Evolutionary conservation across 2,113 vertebrate genomes (phyloP).

Genomic region (Pongo abelii): DNA sequence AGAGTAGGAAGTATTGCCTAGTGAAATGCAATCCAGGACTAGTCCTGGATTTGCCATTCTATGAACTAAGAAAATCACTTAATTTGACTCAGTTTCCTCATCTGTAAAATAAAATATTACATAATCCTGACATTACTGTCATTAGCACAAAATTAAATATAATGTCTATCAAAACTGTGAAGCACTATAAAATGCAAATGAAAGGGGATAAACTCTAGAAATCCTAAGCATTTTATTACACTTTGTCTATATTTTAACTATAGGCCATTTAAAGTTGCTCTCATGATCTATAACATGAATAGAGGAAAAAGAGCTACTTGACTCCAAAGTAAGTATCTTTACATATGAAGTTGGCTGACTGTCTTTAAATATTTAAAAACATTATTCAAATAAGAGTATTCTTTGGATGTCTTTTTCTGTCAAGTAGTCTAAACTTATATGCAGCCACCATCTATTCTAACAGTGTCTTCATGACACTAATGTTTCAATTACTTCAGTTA

Average conservation of each 20-base stretch:
- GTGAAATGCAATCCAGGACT: not conserved
- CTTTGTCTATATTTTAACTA: slow-evolving; percentile 13
- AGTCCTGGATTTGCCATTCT: not conserved
- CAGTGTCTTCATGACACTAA: not conserved
- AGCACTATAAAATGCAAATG: not conserved
- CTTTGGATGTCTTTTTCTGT: not conserved
- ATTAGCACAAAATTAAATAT: not conserved
- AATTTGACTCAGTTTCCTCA: not conserved
- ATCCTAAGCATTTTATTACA: not conserved
- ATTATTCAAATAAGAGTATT: not conserved
- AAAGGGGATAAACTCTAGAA: not conserved
- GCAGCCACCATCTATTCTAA: slow-evolving; percentile 8
- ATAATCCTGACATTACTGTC: not conserved
- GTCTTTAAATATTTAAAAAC: slow-evolving; percentile 16
- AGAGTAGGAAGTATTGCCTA: not conserved
- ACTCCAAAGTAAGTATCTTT: not conserved
- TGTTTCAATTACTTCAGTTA: not conserved
- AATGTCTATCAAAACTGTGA: not conserved
- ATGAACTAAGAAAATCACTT: not conserved
- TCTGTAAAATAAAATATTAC: slow-evolving; percentile 9
- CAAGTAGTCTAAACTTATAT: not conserved
- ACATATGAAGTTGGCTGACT: not conserved
- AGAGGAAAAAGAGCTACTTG: not conserved
- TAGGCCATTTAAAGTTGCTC: not conserved
- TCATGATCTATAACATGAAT: not conserved